Evolutionary conservation across 2,888 invertebrate genomes (phyloP), one percentile per base, ranked within the genome.

Genomic region (Luperina testacea): DNA sequence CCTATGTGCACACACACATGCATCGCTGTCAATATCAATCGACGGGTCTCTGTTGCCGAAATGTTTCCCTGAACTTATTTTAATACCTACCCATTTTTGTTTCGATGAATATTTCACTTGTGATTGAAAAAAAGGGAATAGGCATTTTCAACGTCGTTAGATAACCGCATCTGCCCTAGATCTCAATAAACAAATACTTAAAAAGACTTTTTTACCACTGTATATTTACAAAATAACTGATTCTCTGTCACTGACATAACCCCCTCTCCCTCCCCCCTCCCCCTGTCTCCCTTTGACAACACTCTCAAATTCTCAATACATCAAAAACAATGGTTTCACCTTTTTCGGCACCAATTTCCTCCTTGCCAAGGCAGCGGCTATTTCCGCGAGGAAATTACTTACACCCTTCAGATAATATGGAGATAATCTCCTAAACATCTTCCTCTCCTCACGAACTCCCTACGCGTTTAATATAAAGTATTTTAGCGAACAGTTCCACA

Each of bases 341-440:
- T 85, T 83, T 84, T 85, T 83, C 59, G 73, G 51, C 67, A 67
- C 17, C 72, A 83, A 85, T 85, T 82, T 82, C 85, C 82, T 72
- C 71, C 4, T 70, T 45, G 42, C 77, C 24, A 63, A 70, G 61
- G 83, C 72, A 63, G 24, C 57, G 72, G 72, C 72, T 85, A 85
- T 85, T 77, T 82, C 77, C 83, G 72, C 42, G 70, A 85, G 83
- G 83, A 85, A 83, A 85, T 83, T 77, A 85, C 85, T 85, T 63
- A 38, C 72, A 83, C 77, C 82, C 85, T 59, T 63, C 48, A 85
- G 83, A 85, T 85, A 83, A 81, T 82, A 71, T 78, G 78, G 48
- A 82, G 71, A 82, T 83, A 73, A 82, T 77, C 72, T 81, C 24
- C 38, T 61, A 64, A 84, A 72, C 45, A 53, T 65, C 59, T 81